Evolutionary conservation across 2,888 invertebrate genomes (phyloP), one percentile per base, ranked within the genome.

Genomic region (Oscheius myriophilus): DNA sequence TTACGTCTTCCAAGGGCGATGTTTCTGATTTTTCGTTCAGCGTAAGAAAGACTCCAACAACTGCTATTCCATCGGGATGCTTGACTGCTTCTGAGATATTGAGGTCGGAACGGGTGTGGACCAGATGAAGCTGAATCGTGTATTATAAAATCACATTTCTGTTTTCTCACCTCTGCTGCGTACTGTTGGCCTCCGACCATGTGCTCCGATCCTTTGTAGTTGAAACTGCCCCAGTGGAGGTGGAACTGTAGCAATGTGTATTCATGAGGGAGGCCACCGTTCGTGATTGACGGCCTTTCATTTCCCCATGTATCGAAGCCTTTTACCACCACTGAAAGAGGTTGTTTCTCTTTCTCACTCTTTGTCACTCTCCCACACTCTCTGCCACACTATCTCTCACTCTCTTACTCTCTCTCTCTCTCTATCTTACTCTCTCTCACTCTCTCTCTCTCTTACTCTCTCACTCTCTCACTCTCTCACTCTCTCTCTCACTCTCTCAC

Each of bases 181-280:
- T 86, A 89, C 51, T 74, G 77, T 25, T 87, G 79, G 18, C 86
- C 86, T 64, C 87, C 86, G 23, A 89, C 74, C 0, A 87, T 87
- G 76, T 89, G 89, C 75, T 89, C 89, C 0, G 88, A 87, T 12
- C 89, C 89, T 14, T 77, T 70, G 25, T 77, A 75, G 75, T 87
- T 84, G 12, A 81, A 72, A 16, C 79, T 72, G 16, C 88, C 88
- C 89, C 89, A 89, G 81, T 89, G 89, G 49, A 89, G 86, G 78
- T 89, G 89, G 75, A 89, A 87, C 78, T 89, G 88, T 25, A 80
- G 85, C 55, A 89, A 83, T 46, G 78, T 73, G 80, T 87, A 88
- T 46, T 67, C 77, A 46, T 80, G 78, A 21, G 76, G 72, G 46
- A 84, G 67, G 4, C 80, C 84, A 23, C 85, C 84, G 1, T 83